Evolutionary conservation across 2,888 invertebrate species (phyloP).

Genomic region (Buathra laborator): DNA sequence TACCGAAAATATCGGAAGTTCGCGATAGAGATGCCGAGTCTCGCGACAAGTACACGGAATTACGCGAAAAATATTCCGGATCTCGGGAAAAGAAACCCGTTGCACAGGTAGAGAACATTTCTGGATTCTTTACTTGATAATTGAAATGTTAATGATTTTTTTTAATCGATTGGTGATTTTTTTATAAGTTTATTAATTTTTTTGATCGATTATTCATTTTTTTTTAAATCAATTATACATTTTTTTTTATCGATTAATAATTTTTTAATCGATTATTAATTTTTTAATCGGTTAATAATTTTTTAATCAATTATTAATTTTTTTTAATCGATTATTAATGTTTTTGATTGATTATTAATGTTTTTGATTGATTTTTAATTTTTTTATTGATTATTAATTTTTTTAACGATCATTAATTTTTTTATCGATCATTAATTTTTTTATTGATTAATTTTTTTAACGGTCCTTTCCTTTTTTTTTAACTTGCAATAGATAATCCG

Average conservation of each 20-base stretch:
- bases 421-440: not conserved
- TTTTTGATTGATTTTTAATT: not conserved
- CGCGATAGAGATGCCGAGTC: slow-evolving; percentile 56
- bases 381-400: not conserved
- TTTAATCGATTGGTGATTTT: not conserved
- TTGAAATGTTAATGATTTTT: not conserved
- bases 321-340: not conserved
- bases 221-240: not conserved
- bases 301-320: not conserved
- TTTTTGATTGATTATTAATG: not conserved
- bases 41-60: slow-evolving; percentile 31
- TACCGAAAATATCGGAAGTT: slow-evolving; percentile 28
- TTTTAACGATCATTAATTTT: not conserved
- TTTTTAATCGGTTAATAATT: not conserved
- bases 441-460: not conserved
- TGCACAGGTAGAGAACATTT: slow-evolving; percentile 86
- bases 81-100: slow-evolving; percentile 89
- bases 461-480: not conserved
- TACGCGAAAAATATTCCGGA: slow-evolving; percentile 33
- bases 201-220: not conserved
- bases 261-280: not conserved
- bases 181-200: not conserved
- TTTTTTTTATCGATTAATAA: not conserved
- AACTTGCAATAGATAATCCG: slow-evolving; percentile 76
- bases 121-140: not conserved